Percentiles rank a stretch among this genome's conserved stretches.
Conservation (phyloP, 2,113 vertebrate species). For the Equus przewalskii region DNA sequence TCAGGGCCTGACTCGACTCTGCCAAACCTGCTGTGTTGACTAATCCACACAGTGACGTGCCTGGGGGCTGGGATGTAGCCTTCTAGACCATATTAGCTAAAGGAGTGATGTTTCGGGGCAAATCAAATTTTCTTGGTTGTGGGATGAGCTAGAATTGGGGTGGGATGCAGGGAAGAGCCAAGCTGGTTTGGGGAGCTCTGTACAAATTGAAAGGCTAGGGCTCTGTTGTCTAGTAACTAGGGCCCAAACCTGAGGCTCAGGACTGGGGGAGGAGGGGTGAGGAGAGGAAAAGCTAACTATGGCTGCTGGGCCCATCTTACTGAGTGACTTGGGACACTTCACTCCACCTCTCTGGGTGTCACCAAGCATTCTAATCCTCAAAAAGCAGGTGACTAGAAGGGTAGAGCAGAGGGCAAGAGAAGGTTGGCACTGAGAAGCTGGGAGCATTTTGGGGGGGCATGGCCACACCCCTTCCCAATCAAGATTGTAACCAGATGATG, state of each 20-base stretch:
- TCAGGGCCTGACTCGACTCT: not conserved
- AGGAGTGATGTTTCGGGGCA: not conserved
- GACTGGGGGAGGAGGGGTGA: not conserved
- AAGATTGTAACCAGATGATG: not conserved
- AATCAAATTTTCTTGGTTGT: not conserved
- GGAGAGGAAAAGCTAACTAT: not conserved
- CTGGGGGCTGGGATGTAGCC: fast-evolving
- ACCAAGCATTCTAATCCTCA: not conserved
- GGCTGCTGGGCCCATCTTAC: not conserved
- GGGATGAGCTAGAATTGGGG: not conserved
- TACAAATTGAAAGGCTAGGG: not conserved
- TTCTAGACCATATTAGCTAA: not conserved
- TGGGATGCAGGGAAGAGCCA: not conserved
- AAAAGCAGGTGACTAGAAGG: not conserved
- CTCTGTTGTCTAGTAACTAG: not conserved
- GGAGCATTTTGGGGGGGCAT: not conserved
- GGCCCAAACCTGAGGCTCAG: not conserved
- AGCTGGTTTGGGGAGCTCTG: not conserved
- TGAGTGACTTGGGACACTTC: not conserved
- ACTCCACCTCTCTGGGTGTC: not conserved
- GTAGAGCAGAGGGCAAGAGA: not conserved
- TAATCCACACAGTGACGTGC: too few species aligned
- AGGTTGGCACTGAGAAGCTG: not conserved
- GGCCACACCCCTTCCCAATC: not conserved
- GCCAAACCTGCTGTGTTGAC: not conserved